A percentile compares a stretch with the other conserved stretches of the same genome.
Evolutionary conservation across 2,113 vertebrate species (phyloP).

Genomic region (Lates calcarifer): DNA sequence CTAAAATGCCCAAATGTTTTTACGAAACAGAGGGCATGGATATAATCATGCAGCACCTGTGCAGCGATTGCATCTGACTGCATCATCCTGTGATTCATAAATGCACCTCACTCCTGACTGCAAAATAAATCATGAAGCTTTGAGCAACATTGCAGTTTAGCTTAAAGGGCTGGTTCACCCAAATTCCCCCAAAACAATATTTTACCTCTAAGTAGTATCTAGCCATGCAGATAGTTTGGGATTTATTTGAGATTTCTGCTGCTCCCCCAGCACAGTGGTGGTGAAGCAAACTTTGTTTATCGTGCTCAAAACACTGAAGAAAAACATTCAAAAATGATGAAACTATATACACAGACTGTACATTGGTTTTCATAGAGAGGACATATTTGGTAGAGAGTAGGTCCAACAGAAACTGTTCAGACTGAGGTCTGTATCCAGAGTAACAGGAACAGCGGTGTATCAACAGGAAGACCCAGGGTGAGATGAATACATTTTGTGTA

Average conservation of each 20-base stretch:
- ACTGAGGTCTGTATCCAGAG: neutral
- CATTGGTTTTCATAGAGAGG: no score
- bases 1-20: conserved; percentile 13
- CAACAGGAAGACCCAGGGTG: neutral
- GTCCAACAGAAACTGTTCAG: neutral
- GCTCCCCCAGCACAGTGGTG: no score
- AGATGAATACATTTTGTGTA: neutral
- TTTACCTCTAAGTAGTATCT: neutral
- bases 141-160: neutral
- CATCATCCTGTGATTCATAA: conserved; percentile 52
- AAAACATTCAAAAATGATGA: no score
- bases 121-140: conserved; percentile 42
- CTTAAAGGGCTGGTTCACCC: conserved; percentile 8
- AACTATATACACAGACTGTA: neutral
- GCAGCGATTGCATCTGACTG: conserved; percentile 58
- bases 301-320: neutral
- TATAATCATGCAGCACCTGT: conserved; percentile 14
- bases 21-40: conserved; percentile 2
- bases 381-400: no score
- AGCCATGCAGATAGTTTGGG: no score
- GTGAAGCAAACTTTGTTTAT: neutral
- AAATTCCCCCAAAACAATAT: neutral
- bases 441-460: neutral
- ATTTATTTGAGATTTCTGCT: no score
- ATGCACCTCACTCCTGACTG: conserved; percentile 6